phyloP scores from a whole-genome alignment of 1,140 invertebrate species.

The Mamestra configurata region DNA sequence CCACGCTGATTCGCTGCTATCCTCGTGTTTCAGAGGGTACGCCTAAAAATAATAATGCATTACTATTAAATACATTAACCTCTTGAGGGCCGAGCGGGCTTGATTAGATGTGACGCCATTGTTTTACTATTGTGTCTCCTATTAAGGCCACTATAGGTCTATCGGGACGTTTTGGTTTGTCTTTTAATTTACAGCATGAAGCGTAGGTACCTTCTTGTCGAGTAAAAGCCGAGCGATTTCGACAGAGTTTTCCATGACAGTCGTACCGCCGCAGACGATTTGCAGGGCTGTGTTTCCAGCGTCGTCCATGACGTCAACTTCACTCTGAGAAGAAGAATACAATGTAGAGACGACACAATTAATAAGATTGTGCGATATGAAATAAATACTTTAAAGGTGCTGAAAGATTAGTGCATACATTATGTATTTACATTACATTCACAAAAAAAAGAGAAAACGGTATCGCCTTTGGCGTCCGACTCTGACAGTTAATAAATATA shows the following conservation, averaged over 20 bases:
- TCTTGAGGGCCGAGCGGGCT: no score
- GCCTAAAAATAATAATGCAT: slow-evolving; percentile 60
- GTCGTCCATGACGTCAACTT: slow-evolving; percentile 71
- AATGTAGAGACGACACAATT: neutral
- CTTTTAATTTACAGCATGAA: neutral
- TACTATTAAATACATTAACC: neutral
- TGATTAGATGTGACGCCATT: no score
- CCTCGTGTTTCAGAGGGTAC: slow-evolving; percentile 65
- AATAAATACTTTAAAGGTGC: no score
- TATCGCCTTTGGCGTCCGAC: no score
- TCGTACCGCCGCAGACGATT: slow-evolving; percentile 67
- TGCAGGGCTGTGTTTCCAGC: slow-evolving; percentile 77
- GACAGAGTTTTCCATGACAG: slow-evolving; percentile 63
- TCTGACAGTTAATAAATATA: no score
- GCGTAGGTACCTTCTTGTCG: slow-evolving; percentile 74
- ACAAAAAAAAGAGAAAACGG: no score
- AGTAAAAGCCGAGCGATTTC: slow-evolving; percentile 73
- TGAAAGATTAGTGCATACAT: no score
- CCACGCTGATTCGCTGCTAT: slow-evolving; percentile 65
- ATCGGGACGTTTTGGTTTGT: neutral
- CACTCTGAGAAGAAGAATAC: slow-evolving; percentile 60
- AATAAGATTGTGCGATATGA: no score
- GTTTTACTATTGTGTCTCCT: no score
- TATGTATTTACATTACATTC: no score
- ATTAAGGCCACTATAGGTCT: neutral